Base-by-base conservation (phyloP, 2,888 invertebrate genomes). In the Cyclophora punctaria region DNA sequence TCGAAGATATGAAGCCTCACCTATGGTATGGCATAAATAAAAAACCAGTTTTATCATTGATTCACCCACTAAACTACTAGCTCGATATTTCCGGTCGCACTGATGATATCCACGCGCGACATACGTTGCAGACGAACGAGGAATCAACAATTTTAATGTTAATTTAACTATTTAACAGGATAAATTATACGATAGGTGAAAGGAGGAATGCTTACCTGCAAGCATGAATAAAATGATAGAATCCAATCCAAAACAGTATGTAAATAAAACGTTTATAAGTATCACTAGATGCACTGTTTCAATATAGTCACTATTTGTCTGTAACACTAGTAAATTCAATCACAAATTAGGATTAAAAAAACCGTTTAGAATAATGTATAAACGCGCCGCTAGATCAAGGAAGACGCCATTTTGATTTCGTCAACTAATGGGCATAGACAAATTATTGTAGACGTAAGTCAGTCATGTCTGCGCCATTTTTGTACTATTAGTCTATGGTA, bases 331-430 rank as follows among this genome's bases (percentile, higher is more conserved):
- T 66, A 73, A 75, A 73, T 73, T 70, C 66, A 66, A 69, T 66
- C 77, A 74, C 74, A 64, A 76, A 69, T 72, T 69, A 70, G 69
- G 66, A 66, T 66, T 63, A 59, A 37, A 20, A 68, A 75, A 78
- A 75, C 72, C 64, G 67, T 67, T 66, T 66, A 44, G 52, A 55
- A 48, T 52, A 59, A 54, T 54, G 55, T 49, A 45, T 54, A 59
- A 56, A 59, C 59, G 59, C 61, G 61, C 61, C 78, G 78, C 81
- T 83, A 85, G 73, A 73, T 78, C 76, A 77, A 79, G 79, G 81
- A 80, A 80, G 82, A 83, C 85, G 87, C 88, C 87, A 88, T 88
- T 87, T 88, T 88, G 87, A 87, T 87, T 85, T 88, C 88, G 86
- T 88, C 87, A 83, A 87, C 86, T 86, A 82, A 74, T 67, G 64